Percentiles rank a stretch among this genome's conserved stretches.
Evolutionary conservation across 2,113 vertebrate genomes (phyloP).

Genomic region (Ochotona princeps): DNA sequence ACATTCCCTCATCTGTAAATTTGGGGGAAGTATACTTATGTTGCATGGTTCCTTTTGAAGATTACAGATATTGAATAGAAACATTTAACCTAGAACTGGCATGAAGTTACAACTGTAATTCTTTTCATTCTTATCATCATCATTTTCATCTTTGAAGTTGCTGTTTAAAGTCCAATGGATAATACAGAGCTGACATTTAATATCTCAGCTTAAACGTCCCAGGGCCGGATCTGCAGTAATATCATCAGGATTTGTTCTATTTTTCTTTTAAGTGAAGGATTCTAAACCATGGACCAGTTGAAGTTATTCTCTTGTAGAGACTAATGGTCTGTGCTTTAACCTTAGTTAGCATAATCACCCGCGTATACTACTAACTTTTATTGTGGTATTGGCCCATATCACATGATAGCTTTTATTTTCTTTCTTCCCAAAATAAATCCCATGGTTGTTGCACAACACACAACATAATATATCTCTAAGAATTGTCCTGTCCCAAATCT

Average conservation of each 20-base stretch:
- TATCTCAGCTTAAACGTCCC: neutral
- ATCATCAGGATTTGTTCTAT: neutral
- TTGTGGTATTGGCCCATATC: neutral
- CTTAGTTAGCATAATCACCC: neutral
- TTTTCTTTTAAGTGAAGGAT: conserved; percentile 6
- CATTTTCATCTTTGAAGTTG: neutral
- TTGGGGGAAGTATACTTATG: neutral
- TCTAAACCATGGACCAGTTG: neutral
- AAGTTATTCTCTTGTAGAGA: neutral
- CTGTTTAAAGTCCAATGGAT: neutral
- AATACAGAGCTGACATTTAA: neutral
- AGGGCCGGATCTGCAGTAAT: neutral
- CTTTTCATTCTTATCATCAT: neutral
- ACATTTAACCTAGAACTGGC: neutral
- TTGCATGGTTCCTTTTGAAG: neutral
- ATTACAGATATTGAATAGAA: neutral
- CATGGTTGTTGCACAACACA: neutral
- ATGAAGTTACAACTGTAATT: neutral
- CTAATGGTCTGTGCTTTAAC: neutral
- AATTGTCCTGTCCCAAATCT: neutral
- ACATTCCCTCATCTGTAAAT: neutral
- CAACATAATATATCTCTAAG: neutral
- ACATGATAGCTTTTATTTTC: neutral
- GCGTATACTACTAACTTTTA: neutral
- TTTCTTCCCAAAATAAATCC: neutral